Evolutionary conservation across 64 coral and sea anemone genomes (phyloP), one percentile per base, ranked within the genome.

Genomic region (Montipora capricornis): DNA sequence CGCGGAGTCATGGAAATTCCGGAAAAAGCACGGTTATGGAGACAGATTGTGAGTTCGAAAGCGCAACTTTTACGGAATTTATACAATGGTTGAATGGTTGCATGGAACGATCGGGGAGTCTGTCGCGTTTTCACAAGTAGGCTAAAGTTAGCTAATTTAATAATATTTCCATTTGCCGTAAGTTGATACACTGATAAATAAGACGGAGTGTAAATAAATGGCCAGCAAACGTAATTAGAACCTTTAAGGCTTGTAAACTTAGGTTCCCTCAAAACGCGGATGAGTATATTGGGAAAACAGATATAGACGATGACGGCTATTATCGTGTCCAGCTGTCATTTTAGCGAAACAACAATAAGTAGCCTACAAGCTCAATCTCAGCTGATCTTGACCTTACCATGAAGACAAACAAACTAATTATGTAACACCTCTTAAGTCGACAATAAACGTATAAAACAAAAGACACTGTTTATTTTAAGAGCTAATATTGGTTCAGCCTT

Each of bases 51-150:
- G 89, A 92, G 37, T 99, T 94, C 47, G 51, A 88, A 57, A 74
- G 95, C 60, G 98, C 87, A 19, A 96, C 92, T 37, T 96, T 99
- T 74, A 8, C 59, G 4, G 91, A 99, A 19, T 99, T 96, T 82
- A 81, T 82, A 81, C 75, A 87, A 55, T 99, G 98, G 98, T 45
- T 99, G 53, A 67, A 75, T 77, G 92, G 74, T 12, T 88, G 82
- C 71, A 49, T 80, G 48, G 71, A 67, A 16, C 68, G 49, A 15
- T 80, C 89, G 20, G 92, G 89, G 55, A 17, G 75, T 44, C 77
- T 96, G 68, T 88, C 88, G 75, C 76, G 81, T 86, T 94, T 90
- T 67, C 73, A 81, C 81, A 94, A 84, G 92, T 93, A 92, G 82
- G 82, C 74, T 69, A 73, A 69, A 90, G 14, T 22, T 57, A 50